Evolutionary conservation across 2,113 vertebrate species (phyloP).

Genomic region (Notiomystis cincta): DNA sequence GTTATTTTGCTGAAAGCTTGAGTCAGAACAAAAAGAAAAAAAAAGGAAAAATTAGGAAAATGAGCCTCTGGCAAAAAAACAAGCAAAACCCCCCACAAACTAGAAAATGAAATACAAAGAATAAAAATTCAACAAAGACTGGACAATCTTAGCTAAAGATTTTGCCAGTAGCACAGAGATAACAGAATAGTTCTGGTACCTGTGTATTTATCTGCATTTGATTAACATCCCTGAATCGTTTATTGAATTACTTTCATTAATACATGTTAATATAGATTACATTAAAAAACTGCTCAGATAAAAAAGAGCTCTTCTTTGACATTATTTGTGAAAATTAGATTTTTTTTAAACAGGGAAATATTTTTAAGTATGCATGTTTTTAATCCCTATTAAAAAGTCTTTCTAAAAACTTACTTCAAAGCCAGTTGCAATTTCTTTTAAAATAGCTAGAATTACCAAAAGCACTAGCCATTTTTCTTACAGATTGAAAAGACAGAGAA

Average conservation of each 20-base stretch:
- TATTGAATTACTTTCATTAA: not conserved
- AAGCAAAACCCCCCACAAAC: too few species aligned
- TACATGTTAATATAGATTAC: not conserved
- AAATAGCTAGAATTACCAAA: not conserved
- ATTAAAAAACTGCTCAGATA: not conserved
- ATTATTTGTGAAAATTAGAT: not conserved
- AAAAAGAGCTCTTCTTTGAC: not conserved
- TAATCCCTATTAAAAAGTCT: not conserved
- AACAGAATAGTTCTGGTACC: not conserved
- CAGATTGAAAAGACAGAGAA: not conserved
- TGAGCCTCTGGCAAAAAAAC: not conserved
- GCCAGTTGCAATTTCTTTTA: not conserved
- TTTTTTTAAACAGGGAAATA: not conserved
- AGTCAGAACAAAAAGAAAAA: not conserved
- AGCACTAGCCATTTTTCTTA: not conserved
- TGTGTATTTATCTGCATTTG: not conserved
- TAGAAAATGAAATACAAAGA: not conserved
- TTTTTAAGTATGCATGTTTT: not conserved
- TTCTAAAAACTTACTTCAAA: not conserved
- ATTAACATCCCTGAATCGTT: not conserved
- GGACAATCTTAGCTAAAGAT: not conserved
- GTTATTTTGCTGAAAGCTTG: not conserved
- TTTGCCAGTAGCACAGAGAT: not conserved
- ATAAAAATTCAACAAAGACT: not conserved
- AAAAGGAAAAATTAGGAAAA: too few species aligned